A percentile compares a stretch with the other conserved stretches of the same genome.
These are phyloP conservation scores for Datnioides undecimradiatus DNA, from an alignment of 2,113 vertebrate genomes.

Conservation along the genomic window DNA sequence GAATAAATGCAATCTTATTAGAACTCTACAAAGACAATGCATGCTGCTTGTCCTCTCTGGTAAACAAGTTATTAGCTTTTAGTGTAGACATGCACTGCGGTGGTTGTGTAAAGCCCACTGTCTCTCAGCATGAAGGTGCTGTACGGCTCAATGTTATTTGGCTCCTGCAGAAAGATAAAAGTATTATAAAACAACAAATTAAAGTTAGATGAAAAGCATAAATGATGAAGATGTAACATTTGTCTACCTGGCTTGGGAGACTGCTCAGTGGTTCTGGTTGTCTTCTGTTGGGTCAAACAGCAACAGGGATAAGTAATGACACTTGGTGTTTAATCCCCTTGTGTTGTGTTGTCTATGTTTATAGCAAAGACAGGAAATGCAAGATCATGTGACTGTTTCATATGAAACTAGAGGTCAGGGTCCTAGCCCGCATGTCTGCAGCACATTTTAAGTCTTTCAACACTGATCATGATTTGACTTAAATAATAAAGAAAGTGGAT, in stretches of 20 bases:
- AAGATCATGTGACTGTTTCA: not conserved
- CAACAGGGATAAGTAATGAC: too few species aligned
- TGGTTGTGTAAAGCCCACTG: slow-evolving; percentile 20
- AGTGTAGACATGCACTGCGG: not conserved
- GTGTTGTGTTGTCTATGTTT: not conserved
- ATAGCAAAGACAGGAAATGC: not conserved
- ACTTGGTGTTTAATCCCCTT: too few species aligned
- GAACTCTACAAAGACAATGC: not conserved
- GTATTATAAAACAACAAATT: not conserved
- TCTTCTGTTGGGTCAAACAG: slow-evolving; percentile 1
- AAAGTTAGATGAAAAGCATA: not conserved
- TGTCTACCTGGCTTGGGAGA: not conserved
- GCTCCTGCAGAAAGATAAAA: slow-evolving; percentile 18
- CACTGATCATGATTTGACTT: too few species aligned
- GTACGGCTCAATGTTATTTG: slow-evolving; percentile 28
- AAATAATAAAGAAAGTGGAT: not conserved
- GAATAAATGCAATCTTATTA: rapidly evolving
- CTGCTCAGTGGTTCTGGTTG: not conserved
- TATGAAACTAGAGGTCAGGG: not conserved
- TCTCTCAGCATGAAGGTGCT: slow-evolving; percentile 11
- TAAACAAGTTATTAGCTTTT: not conserved
- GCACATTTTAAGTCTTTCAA: not conserved
- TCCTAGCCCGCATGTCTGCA: too few species aligned
- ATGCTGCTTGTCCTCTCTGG: not conserved
- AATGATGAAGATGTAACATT: not conserved